Percentiles rank a stretch among this genome's conserved stretches.
Evolutionary conservation across 2,113 vertebrate species (phyloP).

Genomic region (Microcebus jonahi): DNA sequence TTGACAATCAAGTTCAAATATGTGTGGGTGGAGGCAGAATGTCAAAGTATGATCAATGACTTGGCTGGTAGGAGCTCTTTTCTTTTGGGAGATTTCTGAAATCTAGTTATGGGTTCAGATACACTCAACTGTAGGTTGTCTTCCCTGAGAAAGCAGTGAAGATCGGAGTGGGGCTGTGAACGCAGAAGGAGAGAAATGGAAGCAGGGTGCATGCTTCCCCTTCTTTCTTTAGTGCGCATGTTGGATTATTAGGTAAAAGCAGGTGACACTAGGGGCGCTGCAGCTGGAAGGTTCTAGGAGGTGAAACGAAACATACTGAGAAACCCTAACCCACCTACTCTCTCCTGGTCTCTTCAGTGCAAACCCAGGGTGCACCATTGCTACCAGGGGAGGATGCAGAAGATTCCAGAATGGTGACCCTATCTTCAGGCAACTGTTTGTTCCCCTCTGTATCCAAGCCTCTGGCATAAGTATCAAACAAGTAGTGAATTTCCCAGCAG

Average conservation of each 20-base stretch:
- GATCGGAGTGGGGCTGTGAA: neutral
- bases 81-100: neutral
- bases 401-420: neutral
- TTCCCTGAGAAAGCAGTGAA: neutral
- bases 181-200: neutral
- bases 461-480: neutral
- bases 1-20: neutral
- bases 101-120: neutral
- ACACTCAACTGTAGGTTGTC: neutral
- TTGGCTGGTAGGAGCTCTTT: neutral
- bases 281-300: neutral
- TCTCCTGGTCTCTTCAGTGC: neutral
- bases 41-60: neutral
- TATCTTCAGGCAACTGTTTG: neutral
- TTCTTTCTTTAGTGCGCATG: too few relatives aligned
- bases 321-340: rapidly evolving
- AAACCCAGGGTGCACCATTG: neutral
- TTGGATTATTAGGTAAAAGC: neutral
- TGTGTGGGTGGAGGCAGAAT: neutral
- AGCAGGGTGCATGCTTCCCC: too few relatives aligned
- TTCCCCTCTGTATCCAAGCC: neutral
- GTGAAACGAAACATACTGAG: neutral
- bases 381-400: neutral
- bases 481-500: neutral
- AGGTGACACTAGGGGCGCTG: neutral